Base-by-base conservation (phyloP, 2,888 invertebrate species). In the Chelonus formosanus region DNA sequence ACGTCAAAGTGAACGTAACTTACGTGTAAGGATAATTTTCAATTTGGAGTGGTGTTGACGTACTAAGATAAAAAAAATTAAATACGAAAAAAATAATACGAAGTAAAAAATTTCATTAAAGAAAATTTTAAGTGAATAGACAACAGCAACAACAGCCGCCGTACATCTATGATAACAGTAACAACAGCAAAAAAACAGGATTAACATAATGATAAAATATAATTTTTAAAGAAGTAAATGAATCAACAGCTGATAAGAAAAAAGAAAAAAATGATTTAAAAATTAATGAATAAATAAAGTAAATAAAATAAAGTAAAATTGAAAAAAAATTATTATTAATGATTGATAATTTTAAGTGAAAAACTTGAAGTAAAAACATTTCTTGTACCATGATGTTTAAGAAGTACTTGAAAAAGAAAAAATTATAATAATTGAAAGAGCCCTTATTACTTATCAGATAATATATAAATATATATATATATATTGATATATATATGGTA, bases 1-100 rank as follows among this genome's bases (percentile, higher is more conserved):
- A 96, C 96, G 90, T 96, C 96, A 91, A 96, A 96, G 93, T 96
- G 95, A 96, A 87, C 83, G 75, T 80, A 80, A 82, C 78, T 78
- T 75, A 90, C 90, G 88, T 89, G 88, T 90, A 89, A 89, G 89
- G 83, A 86, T 85, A 87, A 86, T 86, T 87, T 86, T 87, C 87
- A 87, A 87, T 86, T 88, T 87, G 84, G 86, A 87, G 88, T 87
- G 88, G 88, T 87, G 87, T 87, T 87, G 88, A 87, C 86, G 86
- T 85, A 87, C 85, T 86, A 86, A 81, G 74, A 76, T 77, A 74
- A 77, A 74, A 78, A 72, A 72, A 72, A 83, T 81, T 80, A 82
- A 79, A 76, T 78, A 76, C 78, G 54, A 68, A 72, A 68, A 69
- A 77, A 77, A 77, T 80, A 80, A 86, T 20, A 20, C 31, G 31